These are phyloP conservation scores for Glaucidium brasilianum DNA, from an alignment of 2,113 vertebrate species.

Conservation along the genomic window DNA sequence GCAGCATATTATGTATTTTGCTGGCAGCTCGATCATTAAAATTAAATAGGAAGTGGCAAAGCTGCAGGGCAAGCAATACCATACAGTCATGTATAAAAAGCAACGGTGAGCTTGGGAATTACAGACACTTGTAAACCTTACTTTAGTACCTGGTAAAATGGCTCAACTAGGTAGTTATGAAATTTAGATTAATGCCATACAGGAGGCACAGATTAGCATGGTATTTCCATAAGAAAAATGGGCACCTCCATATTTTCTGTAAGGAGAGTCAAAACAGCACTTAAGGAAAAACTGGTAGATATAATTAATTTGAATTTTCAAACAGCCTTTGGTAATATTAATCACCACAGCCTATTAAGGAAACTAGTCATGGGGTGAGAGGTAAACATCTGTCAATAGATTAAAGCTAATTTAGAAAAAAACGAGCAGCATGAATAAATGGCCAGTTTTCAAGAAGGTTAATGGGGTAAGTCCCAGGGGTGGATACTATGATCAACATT, in stretches of 20 bases:
- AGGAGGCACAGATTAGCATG: background rate
- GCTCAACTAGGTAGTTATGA: conserved; percentile 3
- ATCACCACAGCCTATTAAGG: conserved; percentile 51
- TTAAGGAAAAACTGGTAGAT: background rate
- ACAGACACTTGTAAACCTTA: conserved; percentile 35
- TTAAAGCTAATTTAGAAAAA: conserved; percentile 66
- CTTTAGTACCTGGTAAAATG: conserved; percentile 44
- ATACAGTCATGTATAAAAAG: background rate
- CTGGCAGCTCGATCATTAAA: conserved; percentile 39
- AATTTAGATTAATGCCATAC: background rate
- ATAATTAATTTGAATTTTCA: conserved; percentile 58
- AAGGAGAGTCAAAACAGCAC: background rate
- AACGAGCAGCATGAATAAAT: conserved; percentile 60
- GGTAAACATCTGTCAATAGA: conserved; percentile 69
- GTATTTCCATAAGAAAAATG: background rate
- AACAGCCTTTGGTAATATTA: conserved; percentile 51
- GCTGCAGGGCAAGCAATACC: conserved; percentile 18
- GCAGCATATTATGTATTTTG: background rate
- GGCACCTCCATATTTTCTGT: background rate
- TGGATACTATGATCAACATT: conserved; percentile 41
- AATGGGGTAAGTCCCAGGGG: conserved; percentile 58
- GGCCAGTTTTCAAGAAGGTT: conserved; percentile 54
- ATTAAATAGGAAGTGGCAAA: conserved; percentile 50
- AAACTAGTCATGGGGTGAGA: conserved; percentile 58
- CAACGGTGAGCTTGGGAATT: background rate